Base-by-base conservation (phyloP, 1,140 invertebrate genomes). In the Leptopilina clavipes region DNA sequence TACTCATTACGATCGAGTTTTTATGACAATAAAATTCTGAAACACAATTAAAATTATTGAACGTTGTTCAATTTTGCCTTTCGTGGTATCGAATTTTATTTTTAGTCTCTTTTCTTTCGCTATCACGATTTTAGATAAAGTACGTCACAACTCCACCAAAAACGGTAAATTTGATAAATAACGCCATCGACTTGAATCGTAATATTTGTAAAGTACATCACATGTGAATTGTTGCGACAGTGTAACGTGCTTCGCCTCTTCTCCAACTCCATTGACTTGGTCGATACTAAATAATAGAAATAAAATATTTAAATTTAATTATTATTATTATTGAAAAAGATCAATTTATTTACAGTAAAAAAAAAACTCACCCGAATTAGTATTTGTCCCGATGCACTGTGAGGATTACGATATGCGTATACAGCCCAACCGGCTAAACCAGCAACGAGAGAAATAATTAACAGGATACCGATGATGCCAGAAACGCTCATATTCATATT, bases 401-500 rank as follows among this genome's bases (percentile, higher is more conserved):
- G 97, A 9, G 98, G 98, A 90, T 98, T 97, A 80, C 95, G 94
- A 90, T 99, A 99, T 17, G 98, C 98, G 88, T 99, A 99, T 14
- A 95, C 91, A 6, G 95, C 89, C 97, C 97, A 99, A 14, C 93
- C 92, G 22, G 91, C 92, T 9, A 94, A 80, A 56, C 91, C 92
- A 25, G 91, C 88, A 1, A 95, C 81, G 1, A 95, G 83, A 1
- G 91, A 89, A 45, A 95, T 79, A 11, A 93, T 83, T 17, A 95
- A 89, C 19, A 96, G 86, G 3, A 95, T 92, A n/a, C 93, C 92
- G 44, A 96, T 91, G 43, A 95, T 92, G 73, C 95, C 93, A 14
- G 92, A 92, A 18, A 94, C 87, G 37, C 88, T 79, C 86, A 89
- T 88, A n/a, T 85, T 85, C 79, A 89, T 87, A 25, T 88, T 86